Percentiles rank a stretch among this genome's conserved stretches.
phyloP scores from a whole-genome alignment of 2,113 vertebrate species.

The Mormyrus iriodes region DNA sequence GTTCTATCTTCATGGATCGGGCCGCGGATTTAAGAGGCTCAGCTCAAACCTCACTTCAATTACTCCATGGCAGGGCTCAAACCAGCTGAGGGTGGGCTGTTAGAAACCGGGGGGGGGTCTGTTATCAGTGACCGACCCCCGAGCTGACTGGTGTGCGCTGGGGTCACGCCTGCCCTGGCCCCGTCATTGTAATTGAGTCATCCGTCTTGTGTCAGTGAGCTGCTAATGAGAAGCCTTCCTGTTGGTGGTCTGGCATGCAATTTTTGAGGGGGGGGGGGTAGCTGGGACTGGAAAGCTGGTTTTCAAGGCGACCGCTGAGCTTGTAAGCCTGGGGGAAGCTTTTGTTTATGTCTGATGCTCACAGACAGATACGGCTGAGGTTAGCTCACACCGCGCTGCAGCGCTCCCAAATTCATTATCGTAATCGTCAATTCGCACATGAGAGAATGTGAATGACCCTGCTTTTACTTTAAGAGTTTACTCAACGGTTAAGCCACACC shows the following conservation, averaged over 20 bases:
- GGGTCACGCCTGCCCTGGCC: constrained; percentile 16
- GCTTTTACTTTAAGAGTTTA: background rate
- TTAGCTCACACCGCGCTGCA: background rate
- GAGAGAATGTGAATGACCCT: background rate
- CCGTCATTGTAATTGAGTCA: constrained; percentile 29
- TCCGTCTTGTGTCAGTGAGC: constrained; percentile 40
- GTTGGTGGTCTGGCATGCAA: background rate
- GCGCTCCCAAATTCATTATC: background rate
- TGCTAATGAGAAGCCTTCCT: constrained; percentile 24
- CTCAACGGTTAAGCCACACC: background rate
- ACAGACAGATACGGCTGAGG: background rate
- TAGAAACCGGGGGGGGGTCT: background rate
- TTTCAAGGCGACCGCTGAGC: background rate
- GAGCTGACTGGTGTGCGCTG: background rate
- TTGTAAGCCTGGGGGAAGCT: constrained; percentile 1
- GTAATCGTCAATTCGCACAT: background rate
- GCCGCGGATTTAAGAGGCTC: background rate
- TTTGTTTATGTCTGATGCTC: background rate
- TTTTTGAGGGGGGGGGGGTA: background rate
- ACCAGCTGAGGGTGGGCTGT: background rate
- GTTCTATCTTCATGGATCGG: background rate
- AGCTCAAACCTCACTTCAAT: constrained; percentile 13
- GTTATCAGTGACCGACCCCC: background rate
- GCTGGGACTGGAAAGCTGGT: background rate
- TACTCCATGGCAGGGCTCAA: constrained; percentile 11